A percentile compares a stretch with the other conserved stretches of the same genome.
Evolutionary conservation across 2,113 vertebrate genomes (phyloP).

Genomic region (Lepus timidus): DNA sequence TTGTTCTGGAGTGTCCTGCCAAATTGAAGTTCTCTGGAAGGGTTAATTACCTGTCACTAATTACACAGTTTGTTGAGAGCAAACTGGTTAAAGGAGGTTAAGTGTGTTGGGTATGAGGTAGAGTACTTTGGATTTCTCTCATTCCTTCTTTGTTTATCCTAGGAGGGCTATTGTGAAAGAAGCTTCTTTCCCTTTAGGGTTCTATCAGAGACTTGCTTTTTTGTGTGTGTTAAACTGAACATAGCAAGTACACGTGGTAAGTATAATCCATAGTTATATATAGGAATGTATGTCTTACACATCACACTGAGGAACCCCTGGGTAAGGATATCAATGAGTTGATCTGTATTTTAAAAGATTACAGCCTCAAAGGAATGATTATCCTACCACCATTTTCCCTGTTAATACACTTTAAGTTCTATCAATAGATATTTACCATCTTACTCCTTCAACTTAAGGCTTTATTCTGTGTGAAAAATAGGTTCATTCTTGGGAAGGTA

Average conservation of each 20-base stretch:
- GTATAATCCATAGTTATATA: not conserved
- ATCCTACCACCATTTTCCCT: not conserved
- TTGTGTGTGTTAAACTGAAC: not conserved
- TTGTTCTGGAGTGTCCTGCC: not conserved
- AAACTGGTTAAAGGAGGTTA: not conserved
- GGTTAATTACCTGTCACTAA: not conserved
- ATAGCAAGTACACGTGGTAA: not conserved
- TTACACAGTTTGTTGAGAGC: not conserved
- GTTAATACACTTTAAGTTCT: not conserved
- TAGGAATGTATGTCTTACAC: not conserved
- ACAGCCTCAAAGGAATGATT: not conserved
- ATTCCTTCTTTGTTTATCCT: not conserved
- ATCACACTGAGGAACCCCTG: not conserved
- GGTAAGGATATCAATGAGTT: not conserved
- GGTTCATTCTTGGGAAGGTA: not conserved
- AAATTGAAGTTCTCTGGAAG: constrained; percentile 22
- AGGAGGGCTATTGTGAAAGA: not conserved
- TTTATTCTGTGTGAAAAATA: not conserved
- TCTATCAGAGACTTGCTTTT: not conserved
- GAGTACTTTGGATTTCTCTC: not conserved
- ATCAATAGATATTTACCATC: not conserved
- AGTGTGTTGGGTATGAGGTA: not conserved
- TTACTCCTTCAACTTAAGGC: not conserved
- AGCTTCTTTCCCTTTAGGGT: no score
- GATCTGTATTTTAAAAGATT: not conserved